Percentiles rank a stretch among this genome's conserved stretches.
phyloP scores from a whole-genome alignment of 2,888 invertebrate species.

The Octonoba sinensis region DNA sequence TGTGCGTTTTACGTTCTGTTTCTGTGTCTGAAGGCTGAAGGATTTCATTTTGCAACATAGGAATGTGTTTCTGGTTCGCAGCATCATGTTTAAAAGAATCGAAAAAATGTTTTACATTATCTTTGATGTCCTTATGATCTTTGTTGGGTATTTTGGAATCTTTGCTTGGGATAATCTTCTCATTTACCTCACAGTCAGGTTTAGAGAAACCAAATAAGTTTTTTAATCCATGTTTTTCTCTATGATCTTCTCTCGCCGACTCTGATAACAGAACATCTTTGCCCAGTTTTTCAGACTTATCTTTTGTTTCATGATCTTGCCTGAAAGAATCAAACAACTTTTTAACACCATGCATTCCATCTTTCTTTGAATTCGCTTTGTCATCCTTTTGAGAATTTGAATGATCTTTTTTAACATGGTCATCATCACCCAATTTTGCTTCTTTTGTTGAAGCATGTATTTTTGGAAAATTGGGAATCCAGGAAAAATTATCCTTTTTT shows the following conservation, averaged over 20 bases:
- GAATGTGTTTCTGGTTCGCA: neutral
- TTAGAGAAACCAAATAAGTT: too few relatives aligned
- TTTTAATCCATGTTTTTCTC: too few relatives aligned
- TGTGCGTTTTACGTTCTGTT: too few relatives aligned
- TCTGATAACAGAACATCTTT: too few relatives aligned
- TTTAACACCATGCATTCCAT: conserved; percentile 22
- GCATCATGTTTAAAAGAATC: conserved; percentile 42
- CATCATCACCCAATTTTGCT: neutral
- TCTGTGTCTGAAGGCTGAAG: neutral
- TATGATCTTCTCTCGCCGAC: neutral
- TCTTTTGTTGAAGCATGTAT: conserved; percentile 34
- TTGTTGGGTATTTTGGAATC: neutral
- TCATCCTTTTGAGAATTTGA: conserved; percentile 6
- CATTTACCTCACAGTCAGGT: too few relatives aligned
- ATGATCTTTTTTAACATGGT: conserved; percentile 12
- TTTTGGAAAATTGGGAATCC: conserved; percentile 32
- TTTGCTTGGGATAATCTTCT: neutral
- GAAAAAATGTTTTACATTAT: conserved; percentile 31
- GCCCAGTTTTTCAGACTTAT: neutral
- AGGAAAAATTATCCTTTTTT: conserved; percentile 19
- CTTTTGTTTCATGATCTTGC: conserved; percentile 9
- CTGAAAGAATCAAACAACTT: conserved; percentile 49
- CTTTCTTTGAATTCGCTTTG: neutral
- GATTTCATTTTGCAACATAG: neutral
- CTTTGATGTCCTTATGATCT: conserved; percentile 5